phyloP scores from a whole-genome alignment of 2,797 vertebrate species.

The Rhodeus uyekii region DNA sequence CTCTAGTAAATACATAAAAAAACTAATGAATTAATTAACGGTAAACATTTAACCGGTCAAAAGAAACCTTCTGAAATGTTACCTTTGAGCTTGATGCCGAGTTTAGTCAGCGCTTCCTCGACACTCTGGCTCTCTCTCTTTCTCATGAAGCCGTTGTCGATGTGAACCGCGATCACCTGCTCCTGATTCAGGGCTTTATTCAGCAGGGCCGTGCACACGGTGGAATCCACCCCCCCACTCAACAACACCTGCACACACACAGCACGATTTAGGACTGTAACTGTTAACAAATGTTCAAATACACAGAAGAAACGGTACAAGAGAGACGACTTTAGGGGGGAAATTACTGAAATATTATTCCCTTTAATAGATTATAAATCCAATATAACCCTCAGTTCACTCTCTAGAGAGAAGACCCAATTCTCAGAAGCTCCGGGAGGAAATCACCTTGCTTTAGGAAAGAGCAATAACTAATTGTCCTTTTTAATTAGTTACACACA shows the following conservation, averaged over 20 bases:
- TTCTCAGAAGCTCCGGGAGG: conserved; percentile 62
- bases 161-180: conserved; percentile 97
- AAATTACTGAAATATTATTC: not conserved
- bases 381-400: conserved; percentile 43
- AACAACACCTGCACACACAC: conserved; percentile 83
- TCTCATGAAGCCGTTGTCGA: conserved; percentile 99
- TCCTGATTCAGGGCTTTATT: conserved; percentile 94
- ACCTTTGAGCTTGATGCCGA: conserved; percentile 98
- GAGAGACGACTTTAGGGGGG: not conserved
- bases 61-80: not conserved
- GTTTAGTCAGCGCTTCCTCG: conserved; percentile 94
- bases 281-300: not conserved
- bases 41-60: not conserved
- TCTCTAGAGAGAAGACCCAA: conserved; percentile 67
- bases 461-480: conserved; percentile 63
- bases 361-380: conserved; percentile 6
- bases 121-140: conserved; percentile 96
- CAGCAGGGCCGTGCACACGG: conserved; percentile 95
- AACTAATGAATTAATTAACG: too few relatives aligned
- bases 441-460: conserved; percentile 59
- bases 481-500: conserved; percentile 65
- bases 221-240: conserved; percentile 98
- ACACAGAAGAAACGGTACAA: not conserved
- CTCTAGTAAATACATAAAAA: too few relatives aligned
- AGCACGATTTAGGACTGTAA: not conserved